These are phyloP conservation scores for Heliconius erato DNA, from an alignment of 2,888 invertebrate genomes.

Conservation along the genomic window DNA sequence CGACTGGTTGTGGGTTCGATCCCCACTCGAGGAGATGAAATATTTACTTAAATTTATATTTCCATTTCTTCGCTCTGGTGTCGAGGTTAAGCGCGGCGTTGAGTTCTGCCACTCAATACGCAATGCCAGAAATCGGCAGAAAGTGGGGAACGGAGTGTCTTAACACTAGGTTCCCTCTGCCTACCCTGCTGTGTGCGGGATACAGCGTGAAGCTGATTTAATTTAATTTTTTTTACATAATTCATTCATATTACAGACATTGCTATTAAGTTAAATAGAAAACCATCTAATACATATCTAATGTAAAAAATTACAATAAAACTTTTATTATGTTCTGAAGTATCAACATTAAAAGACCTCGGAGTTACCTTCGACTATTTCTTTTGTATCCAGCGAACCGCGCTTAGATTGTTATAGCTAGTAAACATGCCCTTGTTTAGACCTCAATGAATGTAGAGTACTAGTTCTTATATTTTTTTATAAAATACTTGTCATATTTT, in stretches of 20 bases:
- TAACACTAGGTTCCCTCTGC: no score
- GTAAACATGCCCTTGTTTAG: constrained; percentile 7
- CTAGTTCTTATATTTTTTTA: constrained; percentile 7
- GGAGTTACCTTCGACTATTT: neutral
- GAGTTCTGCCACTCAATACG: no score
- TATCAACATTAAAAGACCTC: constrained; percentile 13
- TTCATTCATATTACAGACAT: neutral
- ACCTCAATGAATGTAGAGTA: neutral
- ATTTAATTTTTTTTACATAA: no score
- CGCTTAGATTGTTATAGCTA: neutral
- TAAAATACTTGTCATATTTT: neutral
- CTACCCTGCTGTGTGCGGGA: no score
- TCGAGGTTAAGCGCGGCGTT: no score
- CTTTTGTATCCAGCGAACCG: constrained; percentile 24
- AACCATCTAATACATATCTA: neutral
- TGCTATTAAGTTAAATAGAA: neutral
- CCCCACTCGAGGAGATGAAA: no score
- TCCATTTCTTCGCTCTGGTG: no score
- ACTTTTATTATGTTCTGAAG: neutral
- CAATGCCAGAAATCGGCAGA: no score
- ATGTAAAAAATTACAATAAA: neutral
- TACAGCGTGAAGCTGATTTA: no score
- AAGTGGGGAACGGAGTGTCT: no score
- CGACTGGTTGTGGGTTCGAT: no score
- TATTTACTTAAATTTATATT: no score